A percentile compares a stretch with the other conserved stretches of the same genome.
Conservation (phyloP, 2,888 invertebrate genomes). For the Apotomis capreana region DNA sequence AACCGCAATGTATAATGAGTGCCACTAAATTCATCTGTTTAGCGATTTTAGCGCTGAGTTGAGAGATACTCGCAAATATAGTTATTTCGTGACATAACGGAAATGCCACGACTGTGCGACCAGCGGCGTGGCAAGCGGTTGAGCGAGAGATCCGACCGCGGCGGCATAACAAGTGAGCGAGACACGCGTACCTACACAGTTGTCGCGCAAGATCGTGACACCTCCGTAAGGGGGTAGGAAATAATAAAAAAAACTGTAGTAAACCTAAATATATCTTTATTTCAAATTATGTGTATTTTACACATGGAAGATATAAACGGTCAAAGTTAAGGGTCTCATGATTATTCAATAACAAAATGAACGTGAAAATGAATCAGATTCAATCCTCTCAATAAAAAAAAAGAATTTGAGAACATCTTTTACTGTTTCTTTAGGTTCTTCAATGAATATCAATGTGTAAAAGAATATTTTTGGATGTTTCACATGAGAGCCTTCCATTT, state of each 20-base stretch:
- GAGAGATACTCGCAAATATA: no score
- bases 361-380: slow-evolving; percentile 67
- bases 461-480: slow-evolving; percentile 15
- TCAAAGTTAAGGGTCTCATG: slow-evolving; percentile 65
- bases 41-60: no score
- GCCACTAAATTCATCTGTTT: no score
- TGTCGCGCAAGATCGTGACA: no score
- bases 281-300: slow-evolving; percentile 65
- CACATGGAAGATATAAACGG: slow-evolving; percentile 68
- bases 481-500: slow-evolving; percentile 60
- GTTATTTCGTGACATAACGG: no score
- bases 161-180: no score
- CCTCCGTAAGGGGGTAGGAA: slow-evolving; percentile 39
- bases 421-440: neutral
- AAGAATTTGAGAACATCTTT: slow-evolving; percentile 42
- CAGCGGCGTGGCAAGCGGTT: no score
- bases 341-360: slow-evolving; percentile 59
- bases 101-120: no score
- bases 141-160: no score
- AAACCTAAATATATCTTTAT: slow-evolving; percentile 77
- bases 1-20: no score
- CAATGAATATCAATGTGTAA: slow-evolving; percentile 3
- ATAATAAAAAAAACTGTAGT: slow-evolving; percentile 60
- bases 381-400: slow-evolving; percentile 64
- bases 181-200: no score